Conservation (phyloP, 1,140 invertebrate genomes). For the Aculops lycopersici region DNA sequence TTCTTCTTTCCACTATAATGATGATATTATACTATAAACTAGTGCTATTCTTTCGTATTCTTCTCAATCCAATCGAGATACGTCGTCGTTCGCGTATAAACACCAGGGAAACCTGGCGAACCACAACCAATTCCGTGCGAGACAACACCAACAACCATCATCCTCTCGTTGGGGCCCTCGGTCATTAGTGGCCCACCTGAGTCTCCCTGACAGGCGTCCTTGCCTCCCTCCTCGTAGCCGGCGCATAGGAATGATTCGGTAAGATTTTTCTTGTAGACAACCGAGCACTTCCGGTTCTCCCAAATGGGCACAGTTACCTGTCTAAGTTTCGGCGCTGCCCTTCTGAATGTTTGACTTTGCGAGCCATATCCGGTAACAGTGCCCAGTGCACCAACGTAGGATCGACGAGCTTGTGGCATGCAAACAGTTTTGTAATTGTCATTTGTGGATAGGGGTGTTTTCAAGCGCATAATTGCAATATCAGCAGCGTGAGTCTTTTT, state of each 20-base stretch:
- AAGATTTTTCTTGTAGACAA: conserved; percentile 18
- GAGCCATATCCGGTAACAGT: background rate
- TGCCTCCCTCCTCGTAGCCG: conserved; percentile 32
- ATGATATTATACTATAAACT: too few species aligned
- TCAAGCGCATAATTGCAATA: background rate
- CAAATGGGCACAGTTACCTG: conserved; percentile 12
- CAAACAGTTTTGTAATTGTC: background rate
- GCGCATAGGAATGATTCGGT: conserved; percentile 60
- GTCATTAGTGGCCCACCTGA: conserved; percentile 26
- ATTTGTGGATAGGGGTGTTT: background rate
- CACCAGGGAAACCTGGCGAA: conserved; percentile 21
- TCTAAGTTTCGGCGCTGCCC: background rate
- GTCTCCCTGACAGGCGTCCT: conserved; percentile 35
- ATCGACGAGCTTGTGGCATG: background rate
- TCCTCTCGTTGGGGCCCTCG: background rate
- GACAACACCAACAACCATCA: conserved; percentile 21
- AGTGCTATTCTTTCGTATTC: conserved; percentile 3
- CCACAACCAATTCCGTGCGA: conserved; percentile 29
- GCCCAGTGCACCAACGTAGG: background rate
- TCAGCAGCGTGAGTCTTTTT: background rate
- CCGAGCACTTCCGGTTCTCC: conserved; percentile 4
- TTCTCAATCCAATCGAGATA: conserved; percentile 17
- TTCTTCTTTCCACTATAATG: too few species aligned
- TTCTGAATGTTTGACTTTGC: background rate
- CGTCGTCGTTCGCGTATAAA: conserved; percentile 23